Evolutionary conservation across 2,797 vertebrate species (phyloP), one percentile per base, ranked within the genome.

Genomic region (Thunnus albacares): DNA sequence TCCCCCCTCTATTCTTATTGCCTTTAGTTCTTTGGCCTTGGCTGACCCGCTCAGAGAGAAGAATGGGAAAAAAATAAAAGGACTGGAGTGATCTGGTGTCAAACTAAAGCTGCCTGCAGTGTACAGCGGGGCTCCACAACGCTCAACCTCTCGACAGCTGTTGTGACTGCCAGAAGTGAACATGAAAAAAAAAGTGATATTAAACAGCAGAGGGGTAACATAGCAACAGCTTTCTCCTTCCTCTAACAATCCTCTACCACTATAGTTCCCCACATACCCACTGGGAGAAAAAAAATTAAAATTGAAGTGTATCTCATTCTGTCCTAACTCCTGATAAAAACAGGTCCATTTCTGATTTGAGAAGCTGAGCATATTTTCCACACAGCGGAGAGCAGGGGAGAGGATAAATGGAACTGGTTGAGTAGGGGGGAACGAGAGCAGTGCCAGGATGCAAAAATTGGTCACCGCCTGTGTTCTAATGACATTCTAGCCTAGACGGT

Each of bases 401-500:
- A 30, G 52, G 41, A 70, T 69, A 75, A 84, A 87, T 75, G 47
- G 17, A 15, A 67, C 69, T 65, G 60, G 64, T 64, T 81, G 71
- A 76, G 75, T 18, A 38, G 56, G 79, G 52, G 77, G 64, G 80
- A 79, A 83, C 51, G 77, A 83, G 55, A 87, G 60, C 52, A 33
- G 51, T 59, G 79, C 22, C 68, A 60, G 70, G 81, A 90, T 73
- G 80, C 82, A 84, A 77, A 90, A 87, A 87, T 57, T 75, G 92
- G 74, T 86, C 86, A 65, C 60, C 2, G 69, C 56, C 71, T 79
- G 75, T 83, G 81, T 87, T 85, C 81, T 60, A 81, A 68, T 89
- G 90, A 84, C 86, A 89, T 89, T 87, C 76, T 61, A 81, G 79
- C 87, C 82, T 81, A 49, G 74, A 84, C 51, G 8, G 73, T 82